Base-by-base conservation (phyloP, 2,113 vertebrate species). In the Rostratula benghalensis region DNA sequence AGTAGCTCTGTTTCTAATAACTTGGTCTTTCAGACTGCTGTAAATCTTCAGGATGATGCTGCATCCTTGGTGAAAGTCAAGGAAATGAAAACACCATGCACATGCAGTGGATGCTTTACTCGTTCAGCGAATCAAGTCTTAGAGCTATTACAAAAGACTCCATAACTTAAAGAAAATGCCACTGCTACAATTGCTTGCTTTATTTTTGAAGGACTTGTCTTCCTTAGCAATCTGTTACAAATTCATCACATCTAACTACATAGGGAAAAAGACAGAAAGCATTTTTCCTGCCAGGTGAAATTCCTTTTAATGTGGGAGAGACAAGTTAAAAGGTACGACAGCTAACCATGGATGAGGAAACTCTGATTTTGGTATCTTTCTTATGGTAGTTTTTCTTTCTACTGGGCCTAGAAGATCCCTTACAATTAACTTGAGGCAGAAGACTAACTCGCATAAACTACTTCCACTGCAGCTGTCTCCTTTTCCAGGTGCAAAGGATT, bases 71-170 rank as follows among this genome's bases (percentile, higher is more conserved):
- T 0, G 0, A 81, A 90, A 89, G 64, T 50, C 60, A 63, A 68
- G 80, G 41, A 88, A 81, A 90, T 80, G 67, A 70, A 85, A 93
- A 63, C 2, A 3, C 37, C 7, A 6, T 56, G 59, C 64, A 83
- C 31, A 63, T 85, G 51, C 35, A 43, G 25, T 7, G 20, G 69
- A 3, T 68, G 41, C 53, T 57, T 84, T 56, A n/a, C 60, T 12
- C 73, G 83, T 61, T 82, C 87, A 88, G 45, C 83, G 90, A 93
- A 91, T 93, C 61, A 89, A 94, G 33, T 35, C 37, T 69, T 80
- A 61, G 53, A 87, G 50, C 24, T 87, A 50, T 76, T 80, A 70
- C 37, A 61, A 73, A 82, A 76, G 41, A 70, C 75, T 79, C 12
- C n/a, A 59, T 57, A 83, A 91, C 41, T 71, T 94, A 41, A 80